Base-by-base conservation (phyloP, 2,888 invertebrate species). In the Strigamia transsilvanica region DNA sequence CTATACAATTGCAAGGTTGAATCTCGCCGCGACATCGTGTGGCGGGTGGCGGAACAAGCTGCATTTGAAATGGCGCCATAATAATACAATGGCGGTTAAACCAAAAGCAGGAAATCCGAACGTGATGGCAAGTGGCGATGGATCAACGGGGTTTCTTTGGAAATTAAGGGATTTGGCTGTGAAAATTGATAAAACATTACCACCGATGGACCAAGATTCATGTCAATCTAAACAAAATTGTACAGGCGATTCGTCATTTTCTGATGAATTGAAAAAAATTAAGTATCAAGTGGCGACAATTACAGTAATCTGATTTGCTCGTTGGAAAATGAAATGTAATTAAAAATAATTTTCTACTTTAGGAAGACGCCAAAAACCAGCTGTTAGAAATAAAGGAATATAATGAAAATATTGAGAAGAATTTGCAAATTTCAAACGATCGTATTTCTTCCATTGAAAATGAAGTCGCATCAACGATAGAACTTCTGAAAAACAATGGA, bases 151-250 rank as follows among this genome's bases (percentile, higher is more conserved):
- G 15, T 12, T 73, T 32, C 27, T 73, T 73, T 32, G 32, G 32
- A 73, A 73, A 13, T 32, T 73, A 15, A 73, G n/a, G 32, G n/a
- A 32, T 73, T 73, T 73, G 73, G 32, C 73, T 12, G 27, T 32
- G 12, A 73, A 73, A 73, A 10, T 32, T 4, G 73, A 73, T 5
- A 27, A 23, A 73, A 27, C 13, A 21, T 23, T 66, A 23, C 66
- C 23, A n/a, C 2, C 7, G 13, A 13, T 32, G 9, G 27, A 73
- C 2, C 27, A 32, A 9, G 32, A 13, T 13, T 12, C 27, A 2
- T 4, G 2, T 13, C 12, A 73, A 4, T 27, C 9, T 7, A 0
- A 61, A 12, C 4, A 21, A 61, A 61, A 73, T 27, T 2, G 6
- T 66, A 23, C 12, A 6, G 15, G 15, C 23, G 32, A 27, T 2